phyloP scores from a whole-genome alignment of 1,140 invertebrate species.

The Ips typographus region DNA sequence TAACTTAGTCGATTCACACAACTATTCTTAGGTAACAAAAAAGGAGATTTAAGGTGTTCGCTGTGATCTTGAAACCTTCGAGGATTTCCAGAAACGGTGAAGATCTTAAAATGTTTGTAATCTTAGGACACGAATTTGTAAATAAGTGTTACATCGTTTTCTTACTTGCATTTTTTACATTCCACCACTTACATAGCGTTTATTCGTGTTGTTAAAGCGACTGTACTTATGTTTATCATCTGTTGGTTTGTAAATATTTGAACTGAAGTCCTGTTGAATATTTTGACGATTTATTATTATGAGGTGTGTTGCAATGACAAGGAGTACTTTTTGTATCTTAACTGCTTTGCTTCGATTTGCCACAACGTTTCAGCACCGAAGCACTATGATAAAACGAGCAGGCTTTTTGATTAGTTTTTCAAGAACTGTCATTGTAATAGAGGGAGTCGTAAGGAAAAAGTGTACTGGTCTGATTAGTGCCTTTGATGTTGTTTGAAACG shows the following conservation, averaged over 20 bases:
- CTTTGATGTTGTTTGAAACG: no score
- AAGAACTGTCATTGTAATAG: no score
- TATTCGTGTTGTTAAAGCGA: slow-evolving; percentile 21
- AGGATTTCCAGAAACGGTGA: background rate
- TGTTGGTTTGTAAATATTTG: slow-evolving; percentile 30
- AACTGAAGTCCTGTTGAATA: slow-evolving; percentile 6
- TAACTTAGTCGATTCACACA: slow-evolving; percentile 23
- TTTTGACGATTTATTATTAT: slow-evolving; percentile 8
- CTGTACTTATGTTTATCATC: slow-evolving; percentile 22
- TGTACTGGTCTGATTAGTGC: no score
- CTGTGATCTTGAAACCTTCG: no score
- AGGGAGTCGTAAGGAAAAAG: no score
- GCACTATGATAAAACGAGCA: no score
- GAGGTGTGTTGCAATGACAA: slow-evolving; percentile 12
- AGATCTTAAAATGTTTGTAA: background rate
- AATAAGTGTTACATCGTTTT: slow-evolving; percentile 25
- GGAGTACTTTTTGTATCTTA: no score
- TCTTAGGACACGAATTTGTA: slow-evolving; percentile 14
- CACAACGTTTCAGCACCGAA: no score
- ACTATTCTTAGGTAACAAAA: slow-evolving; percentile 27
- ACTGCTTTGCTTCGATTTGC: no score
- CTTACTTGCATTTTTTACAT: slow-evolving; percentile 30
- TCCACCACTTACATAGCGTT: slow-evolving; percentile 19
- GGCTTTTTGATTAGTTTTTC: no score
- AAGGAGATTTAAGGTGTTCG: background rate